Percentiles rank a stretch among this genome's conserved stretches.
phyloP scores from a whole-genome alignment of 2,113 vertebrate genomes.

The Tragelaphus scriptus region DNA sequence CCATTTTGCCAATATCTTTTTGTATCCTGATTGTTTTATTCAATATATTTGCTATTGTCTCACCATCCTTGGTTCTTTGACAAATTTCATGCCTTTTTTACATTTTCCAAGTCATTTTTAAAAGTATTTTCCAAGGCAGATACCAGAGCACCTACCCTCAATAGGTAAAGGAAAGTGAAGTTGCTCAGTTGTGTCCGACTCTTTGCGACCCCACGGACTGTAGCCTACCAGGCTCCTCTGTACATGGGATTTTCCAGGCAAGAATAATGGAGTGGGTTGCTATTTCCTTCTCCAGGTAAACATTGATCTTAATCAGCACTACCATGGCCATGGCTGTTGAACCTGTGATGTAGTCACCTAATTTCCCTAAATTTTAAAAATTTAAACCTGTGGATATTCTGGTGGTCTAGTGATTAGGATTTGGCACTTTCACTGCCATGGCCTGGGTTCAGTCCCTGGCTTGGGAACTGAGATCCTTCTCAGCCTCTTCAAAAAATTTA shows the following conservation, averaged over 20 bases:
- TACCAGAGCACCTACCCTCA: neutral
- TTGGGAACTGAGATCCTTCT: neutral
- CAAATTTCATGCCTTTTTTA: constrained; percentile 12
- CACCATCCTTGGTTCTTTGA: neutral
- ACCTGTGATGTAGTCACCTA: neutral
- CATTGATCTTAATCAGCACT: neutral
- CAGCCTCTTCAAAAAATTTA: neutral
- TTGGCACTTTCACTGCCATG: neutral
- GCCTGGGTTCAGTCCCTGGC: neutral
- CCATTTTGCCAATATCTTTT: neutral
- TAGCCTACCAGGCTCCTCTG: neutral
- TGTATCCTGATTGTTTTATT: neutral
- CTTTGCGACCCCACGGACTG: neutral
- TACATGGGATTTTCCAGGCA: neutral
- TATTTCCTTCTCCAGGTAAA: neutral
- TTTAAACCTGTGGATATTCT: neutral
- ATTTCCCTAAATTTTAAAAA: neutral
- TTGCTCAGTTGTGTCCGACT: neutral
- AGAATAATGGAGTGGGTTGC: neutral
- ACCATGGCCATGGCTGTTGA: neutral
- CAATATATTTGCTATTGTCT: neutral
- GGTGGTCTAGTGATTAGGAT: neutral
- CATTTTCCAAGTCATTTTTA: constrained; percentile 9
- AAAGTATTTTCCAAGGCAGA: neutral
- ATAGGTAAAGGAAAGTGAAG: neutral